Conservation (phyloP, 2,797 vertebrate genomes). For the Florisuga fusca region DNA sequence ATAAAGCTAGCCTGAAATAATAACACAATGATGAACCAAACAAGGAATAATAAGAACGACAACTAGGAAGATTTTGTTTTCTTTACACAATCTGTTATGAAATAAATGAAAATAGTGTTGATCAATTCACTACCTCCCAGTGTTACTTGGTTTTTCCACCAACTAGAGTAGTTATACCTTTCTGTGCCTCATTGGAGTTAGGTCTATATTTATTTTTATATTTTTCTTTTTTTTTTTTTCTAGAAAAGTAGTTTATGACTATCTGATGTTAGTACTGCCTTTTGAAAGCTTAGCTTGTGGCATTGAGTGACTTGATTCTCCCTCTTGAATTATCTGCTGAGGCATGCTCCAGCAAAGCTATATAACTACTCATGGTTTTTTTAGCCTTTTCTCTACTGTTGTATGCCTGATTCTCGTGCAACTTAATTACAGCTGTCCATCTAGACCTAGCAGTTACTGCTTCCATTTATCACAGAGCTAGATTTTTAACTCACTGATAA, state of each 20-base stretch:
- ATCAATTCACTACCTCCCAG: neutral
- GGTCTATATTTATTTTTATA: rapidly evolving
- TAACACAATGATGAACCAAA: neutral
- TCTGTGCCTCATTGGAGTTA: neutral
- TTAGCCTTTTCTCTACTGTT: neutral
- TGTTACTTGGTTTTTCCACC: neutral
- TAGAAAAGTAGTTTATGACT: neutral
- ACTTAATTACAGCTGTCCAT: neutral
- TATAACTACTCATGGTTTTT: neutral
- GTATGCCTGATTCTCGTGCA: neutral
- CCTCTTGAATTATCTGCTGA: neutral
- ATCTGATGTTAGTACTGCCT: neutral
- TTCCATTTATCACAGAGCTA: neutral
- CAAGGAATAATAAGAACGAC: neutral
- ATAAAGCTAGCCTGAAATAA: neutral
- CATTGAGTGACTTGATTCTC: neutral
- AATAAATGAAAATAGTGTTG: neutral
- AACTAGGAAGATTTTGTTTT: neutral
- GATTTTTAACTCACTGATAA: neutral
- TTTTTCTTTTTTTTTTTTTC: neutral
- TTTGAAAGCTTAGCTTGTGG: neutral
- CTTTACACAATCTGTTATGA: neutral
- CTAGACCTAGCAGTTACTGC: neutral
- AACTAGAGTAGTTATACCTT: neutral
- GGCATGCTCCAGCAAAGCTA: rapidly evolving